Conservation (phyloP, 1,140 invertebrate genomes). For the Rhopalosiphum padi region DNA sequence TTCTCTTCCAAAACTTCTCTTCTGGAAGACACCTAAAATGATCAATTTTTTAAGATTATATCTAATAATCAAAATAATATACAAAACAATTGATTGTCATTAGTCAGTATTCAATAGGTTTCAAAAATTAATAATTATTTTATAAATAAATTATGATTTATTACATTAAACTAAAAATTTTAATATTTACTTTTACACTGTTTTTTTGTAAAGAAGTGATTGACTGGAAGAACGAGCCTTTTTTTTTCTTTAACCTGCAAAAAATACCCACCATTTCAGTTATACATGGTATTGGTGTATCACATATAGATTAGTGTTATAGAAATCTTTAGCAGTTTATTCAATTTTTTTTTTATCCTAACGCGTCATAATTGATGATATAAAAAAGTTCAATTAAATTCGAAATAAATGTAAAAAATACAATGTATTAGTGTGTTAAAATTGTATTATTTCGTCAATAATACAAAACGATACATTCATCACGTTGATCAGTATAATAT, state of each 20-base stretch:
- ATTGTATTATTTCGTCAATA: neutral
- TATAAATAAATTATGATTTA: neutral
- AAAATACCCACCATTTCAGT: constrained; percentile 57
- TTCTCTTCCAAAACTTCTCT: constrained; percentile 91
- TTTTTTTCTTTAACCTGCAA: constrained; percentile 91
- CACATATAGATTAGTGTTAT: neutral
- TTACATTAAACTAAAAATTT: neutral
- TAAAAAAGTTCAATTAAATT: neutral
- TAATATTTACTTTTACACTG: constrained; percentile 81
- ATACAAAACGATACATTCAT: neutral
- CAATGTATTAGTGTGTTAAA: neutral
- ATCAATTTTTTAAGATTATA: neutral
- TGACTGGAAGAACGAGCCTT: constrained; percentile 94
- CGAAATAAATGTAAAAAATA: neutral
- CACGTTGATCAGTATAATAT: neutral
- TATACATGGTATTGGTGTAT: neutral
- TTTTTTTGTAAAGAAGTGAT: constrained; percentile 95
- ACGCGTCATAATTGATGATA: neutral
- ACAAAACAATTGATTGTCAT: neutral
- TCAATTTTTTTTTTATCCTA: neutral
- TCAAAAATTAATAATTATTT: neutral
- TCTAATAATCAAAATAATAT: neutral
- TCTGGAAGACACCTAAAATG: constrained; percentile 77
- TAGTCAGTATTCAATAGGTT: neutral
- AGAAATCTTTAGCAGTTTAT: neutral